Base-by-base conservation (phyloP, 2,113 vertebrate species). In the Heteronetta atricapilla region DNA sequence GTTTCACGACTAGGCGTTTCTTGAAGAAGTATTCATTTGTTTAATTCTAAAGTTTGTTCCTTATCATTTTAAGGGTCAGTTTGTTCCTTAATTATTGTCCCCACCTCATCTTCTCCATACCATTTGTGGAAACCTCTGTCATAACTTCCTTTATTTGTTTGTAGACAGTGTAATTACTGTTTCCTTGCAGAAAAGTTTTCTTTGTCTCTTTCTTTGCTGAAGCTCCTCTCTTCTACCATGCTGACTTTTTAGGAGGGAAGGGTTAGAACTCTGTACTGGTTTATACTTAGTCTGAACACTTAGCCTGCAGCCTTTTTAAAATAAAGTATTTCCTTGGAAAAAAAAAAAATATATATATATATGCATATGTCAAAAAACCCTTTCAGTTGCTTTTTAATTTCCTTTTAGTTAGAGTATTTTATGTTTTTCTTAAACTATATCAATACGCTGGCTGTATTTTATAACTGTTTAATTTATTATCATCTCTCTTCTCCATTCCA, bases 21-120 rank as follows among this genome's bases (percentile, higher is more conserved):
- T 90, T 83, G 58, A 17, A 64, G 76, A 83, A 66, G 8, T 91
- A 83, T 88, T 83, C 77, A 69, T 80, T 91, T 60, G 5, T 4
- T 58, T 76, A 15, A 53, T 85, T 88, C 83, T 90, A 11, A 86
- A 92, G 46, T 29, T 36, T 8, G 10, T 94, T 94, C 56, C 52
- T 63, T 83, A 67, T 29, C 15, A 64, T 88, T 73, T 96, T 50
- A 26, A 85, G 40, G 83, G 31, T 48, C 40, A 26, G 34, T 82
- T 96, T 94, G 55, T 90, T 96, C 88, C 88, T 93, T 69, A 82
- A 53, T 55, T 92, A 83, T 81, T 94, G 83, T 96, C 90, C 80
- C 56, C 28, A 78, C 63, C 17, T 90, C 72, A 63, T 86, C 59
- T 66, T 88, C 64, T 83, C 88, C 29, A 55, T 92, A 78, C 36